A percentile compares a stretch with the other conserved stretches of the same genome.
These are phyloP conservation scores for Macrosiphum euphorbiae DNA, from an alignment of 2,888 invertebrate genomes.

Conservation along the genomic window DNA sequence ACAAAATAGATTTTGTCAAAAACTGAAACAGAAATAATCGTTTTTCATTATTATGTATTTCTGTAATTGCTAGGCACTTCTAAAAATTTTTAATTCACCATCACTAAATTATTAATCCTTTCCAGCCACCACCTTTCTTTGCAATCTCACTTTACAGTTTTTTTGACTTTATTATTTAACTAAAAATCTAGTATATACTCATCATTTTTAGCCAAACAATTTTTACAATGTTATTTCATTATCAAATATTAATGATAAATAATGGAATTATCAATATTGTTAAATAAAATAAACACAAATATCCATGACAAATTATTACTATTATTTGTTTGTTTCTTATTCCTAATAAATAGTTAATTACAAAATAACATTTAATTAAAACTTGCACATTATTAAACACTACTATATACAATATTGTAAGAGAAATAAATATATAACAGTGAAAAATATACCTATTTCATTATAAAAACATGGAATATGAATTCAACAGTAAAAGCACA, in stretches of 20 bases:
- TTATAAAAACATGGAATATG: slow-evolving; percentile 40
- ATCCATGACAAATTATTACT: not conserved
- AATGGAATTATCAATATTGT: not conserved
- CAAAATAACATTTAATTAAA: slow-evolving; percentile 34
- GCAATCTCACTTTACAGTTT: no score
- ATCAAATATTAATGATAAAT: not conserved
- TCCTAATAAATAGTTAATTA: not conserved
- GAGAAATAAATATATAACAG: not conserved
- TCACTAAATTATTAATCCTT: no score
- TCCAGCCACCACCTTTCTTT: no score
- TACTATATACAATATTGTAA: not conserved
- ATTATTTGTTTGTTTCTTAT: not conserved
- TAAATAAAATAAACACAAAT: slow-evolving; percentile 15
- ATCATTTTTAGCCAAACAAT: not conserved
- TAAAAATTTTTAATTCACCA: no score
- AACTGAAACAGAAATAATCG: no score
- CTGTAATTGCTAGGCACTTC: no score
- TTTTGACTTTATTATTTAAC: no score
- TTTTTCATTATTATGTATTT: no score
- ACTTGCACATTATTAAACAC: not conserved
- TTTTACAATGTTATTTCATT: no score
- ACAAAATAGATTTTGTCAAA: no score
- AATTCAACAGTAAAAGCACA: slow-evolving; percentile 59
- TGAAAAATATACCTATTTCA: not conserved
- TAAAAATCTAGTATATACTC: no score